Evolutionary conservation across 2,113 vertebrate genomes (phyloP), one percentile per base, ranked within the genome.

Genomic region (Chaetorhynchus papuensis): DNA sequence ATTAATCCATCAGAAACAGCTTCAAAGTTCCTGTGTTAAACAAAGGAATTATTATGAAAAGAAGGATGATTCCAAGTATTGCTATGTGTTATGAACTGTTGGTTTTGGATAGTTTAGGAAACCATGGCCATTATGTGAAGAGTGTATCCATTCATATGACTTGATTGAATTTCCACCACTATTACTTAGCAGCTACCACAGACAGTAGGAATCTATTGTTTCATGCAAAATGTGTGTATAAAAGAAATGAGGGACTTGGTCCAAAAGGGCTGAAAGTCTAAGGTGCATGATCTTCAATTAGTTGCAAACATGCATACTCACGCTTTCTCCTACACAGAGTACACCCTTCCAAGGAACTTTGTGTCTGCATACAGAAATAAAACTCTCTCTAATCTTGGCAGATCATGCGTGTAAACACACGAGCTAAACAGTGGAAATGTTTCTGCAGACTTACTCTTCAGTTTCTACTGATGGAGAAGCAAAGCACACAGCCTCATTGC

Each of bases 91-190:
- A 83, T 35, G 74, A 95, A 87, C 45, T 37, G 50, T 1, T n/a
- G 78, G 50, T 79, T 88, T 94, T 72, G 22, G 63, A 61, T 65
- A 87, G 78, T 77, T 84, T 66, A 57, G 68, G 70, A 94, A 97
- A 90, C 76, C 60, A 44, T 28, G 61, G n/a, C 42, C 30, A 42
- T 69, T 88, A 16, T 87, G 49, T 63, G 76, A 41, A 70, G 78
- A 96, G 82, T 56, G 42, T 35, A 91, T 94, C 78, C 70, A 89
- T 83, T 71, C 66, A 64, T 75, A 56, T 5, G 10, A 75, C 56
- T 87, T 37, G 42, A 85, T 31, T 79, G 49, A 91, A 88, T 88
- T 96, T 95, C 82, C 82, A 66, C 24, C 5, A 44, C 12, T 78
- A 37, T n/a, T 91, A 74, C 33, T 94, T 90, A 52, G 42, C 44